Conservation (phyloP, 2,113 vertebrate species). For the Ia io region DNA sequence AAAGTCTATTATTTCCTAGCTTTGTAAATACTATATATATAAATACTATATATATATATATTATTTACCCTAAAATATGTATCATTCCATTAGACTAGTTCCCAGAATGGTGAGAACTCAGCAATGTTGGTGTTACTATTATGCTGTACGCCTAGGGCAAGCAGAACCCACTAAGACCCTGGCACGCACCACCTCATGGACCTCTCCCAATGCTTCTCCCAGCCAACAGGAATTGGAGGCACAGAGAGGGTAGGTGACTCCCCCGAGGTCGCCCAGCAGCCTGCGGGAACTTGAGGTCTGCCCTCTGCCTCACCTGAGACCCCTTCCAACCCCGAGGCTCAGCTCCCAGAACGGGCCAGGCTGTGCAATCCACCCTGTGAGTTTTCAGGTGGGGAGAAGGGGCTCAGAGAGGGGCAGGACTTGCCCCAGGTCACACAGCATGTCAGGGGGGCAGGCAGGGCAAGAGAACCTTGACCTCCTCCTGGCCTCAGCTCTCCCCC, state of each 20-base stretch:
- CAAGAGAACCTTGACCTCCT: background rate
- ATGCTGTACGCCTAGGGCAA: too few relatives aligned
- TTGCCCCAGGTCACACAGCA: background rate
- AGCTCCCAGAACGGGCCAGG: background rate
- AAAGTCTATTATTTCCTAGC: too few relatives aligned
- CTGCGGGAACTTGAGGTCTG: background rate
- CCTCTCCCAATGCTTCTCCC: background rate
- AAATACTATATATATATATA: too few relatives aligned
- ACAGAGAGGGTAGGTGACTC: background rate
- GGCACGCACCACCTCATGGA: rapidly evolving
- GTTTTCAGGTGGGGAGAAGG: background rate
- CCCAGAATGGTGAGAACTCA: background rate
- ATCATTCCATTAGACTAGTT: background rate
- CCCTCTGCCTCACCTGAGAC: too few relatives aligned
- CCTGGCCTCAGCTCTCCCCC: background rate
- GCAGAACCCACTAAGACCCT: rapidly evolving
- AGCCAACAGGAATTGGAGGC: rapidly evolving
- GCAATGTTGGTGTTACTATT: too few relatives aligned
- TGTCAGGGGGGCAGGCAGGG: background rate
- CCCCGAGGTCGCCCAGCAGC: background rate
- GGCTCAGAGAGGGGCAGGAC: background rate
- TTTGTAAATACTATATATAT: too few relatives aligned
- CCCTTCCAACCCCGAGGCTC: background rate
- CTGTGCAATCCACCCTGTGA: rapidly evolving
- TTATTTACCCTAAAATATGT: background rate